phyloP scores from a whole-genome alignment of 1,140 invertebrate species.

The Papilio helenus region DNA sequence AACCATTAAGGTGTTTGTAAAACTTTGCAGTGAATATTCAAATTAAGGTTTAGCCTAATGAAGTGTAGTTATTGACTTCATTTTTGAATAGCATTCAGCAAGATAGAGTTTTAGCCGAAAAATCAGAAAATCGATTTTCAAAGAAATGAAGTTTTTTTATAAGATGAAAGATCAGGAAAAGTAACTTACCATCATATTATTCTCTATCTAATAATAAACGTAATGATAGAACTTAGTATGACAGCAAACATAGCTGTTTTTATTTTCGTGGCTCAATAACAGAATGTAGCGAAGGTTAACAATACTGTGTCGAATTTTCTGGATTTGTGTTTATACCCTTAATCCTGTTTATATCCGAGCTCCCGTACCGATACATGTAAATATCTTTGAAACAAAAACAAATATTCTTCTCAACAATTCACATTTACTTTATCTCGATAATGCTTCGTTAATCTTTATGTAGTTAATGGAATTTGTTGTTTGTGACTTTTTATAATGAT shows the following conservation, averaged over 20 bases:
- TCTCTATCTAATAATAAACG: no score
- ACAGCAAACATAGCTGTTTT: background rate
- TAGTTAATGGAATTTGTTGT: slow-evolving; percentile 30
- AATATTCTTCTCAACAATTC: slow-evolving; percentile 22
- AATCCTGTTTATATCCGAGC: slow-evolving; percentile 37
- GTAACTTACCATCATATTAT: no score
- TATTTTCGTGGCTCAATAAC: slow-evolving; percentile 29
- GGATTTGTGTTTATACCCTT: slow-evolving; percentile 37
- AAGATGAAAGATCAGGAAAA: no score
- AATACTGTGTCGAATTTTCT: slow-evolving; percentile 27
- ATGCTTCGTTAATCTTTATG: slow-evolving; percentile 17
- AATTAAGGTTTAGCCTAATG: background rate
- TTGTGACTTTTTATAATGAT: background rate
- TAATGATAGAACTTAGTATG: no score
- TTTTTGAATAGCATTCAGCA: no score
- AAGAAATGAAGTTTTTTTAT: no score
- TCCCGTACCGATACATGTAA: slow-evolving; percentile 35
- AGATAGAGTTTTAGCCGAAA: no score
- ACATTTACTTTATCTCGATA: slow-evolving; percentile 1
- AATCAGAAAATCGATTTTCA: no score
- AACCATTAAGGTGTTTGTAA: slow-evolving; percentile 8
- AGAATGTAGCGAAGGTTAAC: slow-evolving; percentile 32
- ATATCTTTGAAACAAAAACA: slow-evolving; percentile 30
- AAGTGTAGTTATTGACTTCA: background rate
- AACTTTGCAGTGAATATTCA: background rate